phyloP scores from a whole-genome alignment of 2,797 vertebrate genomes.

The Pipistrellus kuhlii region DNA sequence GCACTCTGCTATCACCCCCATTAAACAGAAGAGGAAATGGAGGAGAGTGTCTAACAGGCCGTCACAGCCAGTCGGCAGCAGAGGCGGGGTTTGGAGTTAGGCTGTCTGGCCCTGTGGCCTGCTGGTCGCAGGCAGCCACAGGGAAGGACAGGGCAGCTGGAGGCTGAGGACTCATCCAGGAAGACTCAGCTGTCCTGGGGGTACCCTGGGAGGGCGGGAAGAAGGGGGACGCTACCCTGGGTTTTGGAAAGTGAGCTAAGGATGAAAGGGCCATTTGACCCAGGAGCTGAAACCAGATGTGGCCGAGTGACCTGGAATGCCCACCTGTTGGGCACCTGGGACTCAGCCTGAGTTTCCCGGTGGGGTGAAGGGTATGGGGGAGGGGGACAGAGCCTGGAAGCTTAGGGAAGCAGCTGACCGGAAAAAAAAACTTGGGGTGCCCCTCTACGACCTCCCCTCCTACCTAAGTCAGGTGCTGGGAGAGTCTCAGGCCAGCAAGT shows the following conservation, averaged over 20 bases:
- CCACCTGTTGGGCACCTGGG: conserved; percentile 74
- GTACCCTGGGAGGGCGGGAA: background rate
- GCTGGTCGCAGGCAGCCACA: background rate
- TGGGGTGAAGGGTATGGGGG: background rate
- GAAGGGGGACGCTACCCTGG: background rate
- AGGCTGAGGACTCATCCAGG: background rate
- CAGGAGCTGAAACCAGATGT: conserved; percentile 74
- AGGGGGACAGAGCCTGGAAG: background rate
- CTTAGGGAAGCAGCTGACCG: background rate
- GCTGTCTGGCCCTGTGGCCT: background rate
- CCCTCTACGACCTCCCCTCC: background rate
- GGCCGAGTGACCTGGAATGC: background rate
- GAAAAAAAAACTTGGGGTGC: background rate
- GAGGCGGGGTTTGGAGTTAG: background rate
- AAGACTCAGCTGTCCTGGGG: background rate
- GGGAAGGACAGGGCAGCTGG: background rate
- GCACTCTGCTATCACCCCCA: background rate
- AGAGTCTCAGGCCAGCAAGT: background rate
- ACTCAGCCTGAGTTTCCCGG: background rate
- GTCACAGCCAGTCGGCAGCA: background rate
- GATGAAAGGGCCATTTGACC: conserved; percentile 79
- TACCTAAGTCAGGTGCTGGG: background rate
- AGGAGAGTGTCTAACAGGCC: background rate
- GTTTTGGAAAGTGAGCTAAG: conserved; percentile 58
- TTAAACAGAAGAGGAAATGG: background rate